Evolutionary conservation across 2,888 invertebrate genomes (phyloP).

Genomic region (Sesia apiformis): DNA sequence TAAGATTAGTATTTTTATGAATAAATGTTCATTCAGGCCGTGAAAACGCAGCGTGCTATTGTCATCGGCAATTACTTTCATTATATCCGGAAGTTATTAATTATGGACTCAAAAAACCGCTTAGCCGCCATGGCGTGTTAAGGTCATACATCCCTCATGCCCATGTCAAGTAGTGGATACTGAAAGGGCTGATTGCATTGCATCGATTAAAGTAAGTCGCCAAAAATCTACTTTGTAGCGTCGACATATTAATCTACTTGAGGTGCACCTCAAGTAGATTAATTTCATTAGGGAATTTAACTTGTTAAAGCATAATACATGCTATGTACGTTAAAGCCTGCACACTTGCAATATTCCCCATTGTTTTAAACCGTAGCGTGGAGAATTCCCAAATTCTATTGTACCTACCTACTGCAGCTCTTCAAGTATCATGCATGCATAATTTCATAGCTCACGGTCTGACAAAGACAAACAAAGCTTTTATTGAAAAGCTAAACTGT

Average conservation of each 20-base stretch:
- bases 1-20: too few relatives aligned
- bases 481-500: conserved; percentile 38
- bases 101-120: too few relatives aligned
- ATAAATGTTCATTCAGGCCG: too few relatives aligned
- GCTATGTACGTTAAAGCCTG: background rate
- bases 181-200: too few relatives aligned
- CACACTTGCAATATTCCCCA: conserved; percentile 12
- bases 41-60: too few relatives aligned
- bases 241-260: background rate
- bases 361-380: conserved; percentile 41
- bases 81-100: too few relatives aligned
- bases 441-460: conserved; percentile 32
- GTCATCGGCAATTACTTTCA: too few relatives aligned
- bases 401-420: conserved; percentile 22
- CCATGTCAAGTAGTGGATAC: too few relatives aligned
- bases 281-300: background rate
- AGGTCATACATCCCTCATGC: too few relatives aligned
- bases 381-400: conserved; percentile 52
- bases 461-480: conserved; percentile 36
- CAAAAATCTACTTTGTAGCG: too few relatives aligned
- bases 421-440: conserved; percentile 38
- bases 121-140: too few relatives aligned
- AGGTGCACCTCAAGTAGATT: background rate
- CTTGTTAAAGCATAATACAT: background rate
- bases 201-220: too few relatives aligned